Evolutionary conservation across 2,888 invertebrate genomes (phyloP), one percentile per base, ranked within the genome.

Genomic region (Azorinus chamasolen): DNA sequence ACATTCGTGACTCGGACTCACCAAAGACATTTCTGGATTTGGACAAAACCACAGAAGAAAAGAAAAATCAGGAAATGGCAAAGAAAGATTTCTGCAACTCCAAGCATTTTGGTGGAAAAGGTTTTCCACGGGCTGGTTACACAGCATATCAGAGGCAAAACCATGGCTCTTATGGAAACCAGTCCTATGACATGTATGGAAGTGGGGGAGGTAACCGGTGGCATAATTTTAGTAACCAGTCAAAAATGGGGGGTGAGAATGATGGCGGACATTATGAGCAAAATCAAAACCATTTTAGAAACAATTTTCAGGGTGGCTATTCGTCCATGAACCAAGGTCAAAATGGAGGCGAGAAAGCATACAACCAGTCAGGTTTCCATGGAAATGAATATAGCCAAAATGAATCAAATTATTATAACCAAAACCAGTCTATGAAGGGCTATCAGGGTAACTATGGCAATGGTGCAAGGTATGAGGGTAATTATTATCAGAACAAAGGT

Each of bases 301-400:
- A 58, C 27, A 72, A 63, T 41, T 78, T 53, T 59, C 78, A 62
- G 27, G 55, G 59, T 39, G 61, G 61, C 32, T 78, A 72, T 50
- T 55, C 63, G 25, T 59, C 59, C 22, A 61, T 78, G 69, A 69
- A 64, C 59, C 78, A 68, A 51, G 68, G 72, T 25, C 78, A 78
- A 57, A 78, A 78, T 73, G 78, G 77, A 20, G 68, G 69, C 1
- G 78, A 73, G 14, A 77, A 77, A 53, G 54, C 59, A n/a, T 77
- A 37, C 46, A 71, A 62, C 43, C 78, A 68, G 54, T 59, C 72
- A 14, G 51, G 63, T 68, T 78, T 70, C 72, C 81, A 78, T 69
- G 72, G 75, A 4, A 76, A 81, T 68, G 72, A 81, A 8, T 78
- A 72, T 64, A 71, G 74, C 69, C 77, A 81, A 66, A 77, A 68